Evolutionary conservation across 2,797 vertebrate species (phyloP), one percentile per base, ranked within the genome.

Genomic region (Sternotherus odoratus): DNA sequence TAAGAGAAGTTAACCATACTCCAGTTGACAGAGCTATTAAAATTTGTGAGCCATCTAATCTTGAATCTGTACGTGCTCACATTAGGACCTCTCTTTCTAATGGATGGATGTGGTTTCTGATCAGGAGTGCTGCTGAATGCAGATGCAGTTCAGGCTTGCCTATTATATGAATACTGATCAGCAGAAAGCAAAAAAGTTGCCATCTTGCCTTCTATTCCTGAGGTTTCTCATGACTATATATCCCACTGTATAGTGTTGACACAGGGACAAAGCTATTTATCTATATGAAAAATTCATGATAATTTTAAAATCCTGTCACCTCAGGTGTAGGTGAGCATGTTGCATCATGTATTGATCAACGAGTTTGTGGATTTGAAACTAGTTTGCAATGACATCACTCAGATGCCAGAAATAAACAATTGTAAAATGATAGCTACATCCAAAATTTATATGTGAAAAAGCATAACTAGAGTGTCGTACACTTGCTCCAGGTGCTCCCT

Each of bases 181-280:
- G 83, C 43, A 89, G 78, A 81, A 85, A 54, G 54, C 39, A 91
- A 36, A 46, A 74, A 28, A 4, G 89, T 96, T 96, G 36, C 69
- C 79, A 80, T 69, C 77, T 81, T 93, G 54, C 54, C 1, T 1
- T 91, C 83, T 72, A 1, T 50, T 82, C 11, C 54, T 87, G 33
- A 11, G 56, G 24, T 90, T 96, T 95, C 84, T 56, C 78, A 48
- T 50, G 51, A 75, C 89, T 92, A 1, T 87, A 86, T 88, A 79
- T 94, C 77, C 50, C 39, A 51, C 53, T 94, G 82, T 95, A 83
- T 92, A 90, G 88, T 93, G 94, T 95, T 96, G 94, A 87, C 86
- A 91, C 53, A 36, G 63, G 83, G 82, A 90, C 95, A 96, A 94
- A 82, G 54, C 91, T 83, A 60, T 88, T 96, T 77, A 21, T 86